A percentile compares a stretch with the other conserved stretches of the same genome.
These are phyloP conservation scores for Tridacna gigas DNA, from an alignment of 2,888 invertebrate species.

Conservation along the genomic window DNA sequence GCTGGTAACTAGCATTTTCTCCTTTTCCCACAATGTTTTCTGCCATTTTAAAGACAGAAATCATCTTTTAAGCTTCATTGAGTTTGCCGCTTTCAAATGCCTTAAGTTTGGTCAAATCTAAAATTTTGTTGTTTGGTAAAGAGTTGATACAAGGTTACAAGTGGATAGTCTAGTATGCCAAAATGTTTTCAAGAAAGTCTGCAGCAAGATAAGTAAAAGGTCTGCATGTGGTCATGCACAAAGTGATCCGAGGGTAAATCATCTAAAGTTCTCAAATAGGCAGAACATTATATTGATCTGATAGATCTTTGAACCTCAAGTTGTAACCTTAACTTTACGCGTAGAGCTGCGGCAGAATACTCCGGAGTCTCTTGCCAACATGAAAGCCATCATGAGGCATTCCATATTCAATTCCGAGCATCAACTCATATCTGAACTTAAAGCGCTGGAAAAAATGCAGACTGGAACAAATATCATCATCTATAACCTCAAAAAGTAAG, in stretches of 20 bases:
- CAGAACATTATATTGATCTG: neutral
- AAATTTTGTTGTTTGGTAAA: too few species aligned
- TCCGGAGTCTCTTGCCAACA: constrained; percentile 56
- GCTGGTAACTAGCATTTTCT: too few species aligned
- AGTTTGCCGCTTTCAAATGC: too few species aligned
- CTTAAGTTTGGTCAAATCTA: too few species aligned
- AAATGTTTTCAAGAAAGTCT: too few species aligned
- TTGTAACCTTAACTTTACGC: neutral
- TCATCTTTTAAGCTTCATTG: too few species aligned
- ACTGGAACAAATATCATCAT: constrained; percentile 82
- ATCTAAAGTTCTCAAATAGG: neutral
- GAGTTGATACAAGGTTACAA: too few species aligned
- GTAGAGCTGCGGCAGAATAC: constrained; percentile 18
- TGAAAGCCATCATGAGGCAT: constrained; percentile 77
- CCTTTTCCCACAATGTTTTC: too few species aligned
- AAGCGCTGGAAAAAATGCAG: constrained; percentile 66
- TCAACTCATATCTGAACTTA: constrained; percentile 75
- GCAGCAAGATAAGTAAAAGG: too few species aligned
- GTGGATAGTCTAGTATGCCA: too few species aligned
- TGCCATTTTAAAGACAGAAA: too few species aligned
- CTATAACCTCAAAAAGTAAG: constrained; percentile 81
- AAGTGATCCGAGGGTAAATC: neutral
- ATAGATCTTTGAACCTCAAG: neutral
- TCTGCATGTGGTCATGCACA: too few species aligned
- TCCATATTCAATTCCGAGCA: constrained; percentile 77